These are phyloP conservation scores for Agrotis ipsilon DNA, from an alignment of 2,888 invertebrate genomes.

Conservation along the genomic window DNA sequence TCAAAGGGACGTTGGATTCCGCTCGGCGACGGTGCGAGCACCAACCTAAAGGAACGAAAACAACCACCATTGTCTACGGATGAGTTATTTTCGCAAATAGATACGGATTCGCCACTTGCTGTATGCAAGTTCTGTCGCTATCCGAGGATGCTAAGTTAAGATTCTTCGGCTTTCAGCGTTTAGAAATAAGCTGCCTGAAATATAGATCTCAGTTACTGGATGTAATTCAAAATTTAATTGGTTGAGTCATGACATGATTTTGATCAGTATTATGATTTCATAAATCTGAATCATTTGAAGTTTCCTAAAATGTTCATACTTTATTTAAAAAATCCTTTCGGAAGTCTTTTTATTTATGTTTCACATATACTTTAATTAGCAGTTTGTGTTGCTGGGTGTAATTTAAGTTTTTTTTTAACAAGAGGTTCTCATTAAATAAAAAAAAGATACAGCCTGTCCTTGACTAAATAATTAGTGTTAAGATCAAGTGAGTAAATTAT, in stretches of 20 bases:
- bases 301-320: constrained; percentile 1
- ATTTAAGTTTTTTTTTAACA: neutral
- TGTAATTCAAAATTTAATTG: constrained; percentile 28
- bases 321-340: neutral
- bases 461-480: neutral
- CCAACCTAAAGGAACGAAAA: constrained; percentile 83
- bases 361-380: neutral
- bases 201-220: neutral
- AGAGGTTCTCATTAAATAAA: neutral
- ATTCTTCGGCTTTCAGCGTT: constrained; percentile 15
- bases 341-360: neutral
- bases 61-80: constrained; percentile 89
- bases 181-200: constrained; percentile 24
- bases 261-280: constrained; percentile 16
- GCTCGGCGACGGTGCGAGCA: constrained; percentile 75
- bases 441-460: neutral
- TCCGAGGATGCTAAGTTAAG: constrained; percentile 54
- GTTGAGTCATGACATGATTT: constrained; percentile 25
- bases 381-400: neutral
- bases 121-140: constrained; percentile 57
- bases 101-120: constrained; percentile 68
- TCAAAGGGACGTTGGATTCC: constrained; percentile 89
- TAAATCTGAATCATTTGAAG: constrained; percentile 23
- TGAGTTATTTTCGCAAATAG: constrained; percentile 90
- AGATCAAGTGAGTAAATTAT: neutral